phyloP scores from a whole-genome alignment of 2,888 invertebrate genomes.

The Phlogophora meticulosa region DNA sequence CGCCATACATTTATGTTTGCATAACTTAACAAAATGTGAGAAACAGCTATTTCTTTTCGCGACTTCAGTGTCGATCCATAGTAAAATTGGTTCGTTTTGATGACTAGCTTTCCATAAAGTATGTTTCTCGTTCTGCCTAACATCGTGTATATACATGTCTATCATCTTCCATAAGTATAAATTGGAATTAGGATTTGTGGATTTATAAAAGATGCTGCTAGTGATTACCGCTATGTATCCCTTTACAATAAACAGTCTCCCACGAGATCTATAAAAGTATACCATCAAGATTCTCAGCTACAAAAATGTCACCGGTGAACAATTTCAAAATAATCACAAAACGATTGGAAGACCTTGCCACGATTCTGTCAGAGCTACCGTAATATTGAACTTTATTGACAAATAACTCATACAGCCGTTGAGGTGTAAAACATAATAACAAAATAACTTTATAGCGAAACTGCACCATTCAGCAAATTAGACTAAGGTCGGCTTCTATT shows the following conservation, averaged over 20 bases:
- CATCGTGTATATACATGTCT: too few relatives aligned
- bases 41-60: too few relatives aligned
- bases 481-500: conserved; percentile 60
- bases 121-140: too few relatives aligned
- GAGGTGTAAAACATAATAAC: conserved; percentile 39
- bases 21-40: too few relatives aligned
- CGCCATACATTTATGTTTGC: too few relatives aligned
- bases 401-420: conserved; percentile 18
- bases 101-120: too few relatives aligned
- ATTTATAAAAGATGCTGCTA: background rate
- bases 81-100: too few relatives aligned
- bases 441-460: conserved; percentile 31
- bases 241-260: background rate
- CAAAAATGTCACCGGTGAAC: conserved; percentile 22
- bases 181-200: too few relatives aligned
- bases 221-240: background rate
- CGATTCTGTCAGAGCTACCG: conserved; percentile 31
- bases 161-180: too few relatives aligned
- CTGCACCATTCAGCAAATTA: conserved; percentile 43
- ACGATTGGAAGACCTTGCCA: conserved; percentile 51
- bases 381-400: conserved; percentile 32
- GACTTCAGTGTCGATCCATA: too few relatives aligned
- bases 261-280: background rate
- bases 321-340: conserved; percentile 33
- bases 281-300: conserved; percentile 4